Conservation (phyloP, 2,113 vertebrate species). For the Microtus ochrogaster region DNA sequence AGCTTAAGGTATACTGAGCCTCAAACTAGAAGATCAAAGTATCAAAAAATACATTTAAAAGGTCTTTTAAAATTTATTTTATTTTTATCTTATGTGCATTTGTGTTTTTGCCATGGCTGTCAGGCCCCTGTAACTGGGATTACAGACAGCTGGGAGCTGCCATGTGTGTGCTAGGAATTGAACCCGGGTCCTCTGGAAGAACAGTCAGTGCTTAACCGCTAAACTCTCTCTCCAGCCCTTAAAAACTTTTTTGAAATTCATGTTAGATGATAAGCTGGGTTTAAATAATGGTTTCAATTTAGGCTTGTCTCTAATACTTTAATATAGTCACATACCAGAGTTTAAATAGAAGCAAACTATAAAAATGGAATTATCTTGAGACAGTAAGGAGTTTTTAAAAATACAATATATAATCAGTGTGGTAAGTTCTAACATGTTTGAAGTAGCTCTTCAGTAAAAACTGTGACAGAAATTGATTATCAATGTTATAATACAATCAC, state of each 20-base stretch:
- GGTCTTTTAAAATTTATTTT: neutral
- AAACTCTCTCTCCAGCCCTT: too few relatives aligned
- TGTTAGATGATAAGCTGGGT: neutral
- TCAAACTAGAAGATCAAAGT: neutral
- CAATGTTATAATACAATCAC: neutral
- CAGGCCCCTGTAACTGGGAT: too few relatives aligned
- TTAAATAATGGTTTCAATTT: slow-evolving; percentile 35
- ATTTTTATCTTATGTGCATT: too few relatives aligned
- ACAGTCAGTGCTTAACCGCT: too few relatives aligned
- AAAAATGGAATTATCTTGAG: slow-evolving; percentile 37
- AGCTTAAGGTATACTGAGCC: neutral
- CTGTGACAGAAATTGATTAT: slow-evolving; percentile 21
- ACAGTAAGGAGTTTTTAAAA: slow-evolving; percentile 40
- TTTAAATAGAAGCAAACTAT: slow-evolving; percentile 22
- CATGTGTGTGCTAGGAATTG: too few relatives aligned
- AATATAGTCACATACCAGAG: neutral
- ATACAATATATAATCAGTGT: neutral
- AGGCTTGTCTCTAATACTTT: neutral
- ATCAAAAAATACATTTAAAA: slow-evolving; percentile 12
- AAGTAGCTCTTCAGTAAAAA: slow-evolving; percentile 47
- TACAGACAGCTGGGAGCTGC: too few relatives aligned
- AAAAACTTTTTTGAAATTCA: slow-evolving; percentile 21
- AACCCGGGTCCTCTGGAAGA: too few relatives aligned
- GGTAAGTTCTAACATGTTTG: slow-evolving; percentile 20
- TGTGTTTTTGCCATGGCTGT: too few relatives aligned